Base-by-base conservation (phyloP, 1,140 invertebrate species). In the Proales similis region DNA sequence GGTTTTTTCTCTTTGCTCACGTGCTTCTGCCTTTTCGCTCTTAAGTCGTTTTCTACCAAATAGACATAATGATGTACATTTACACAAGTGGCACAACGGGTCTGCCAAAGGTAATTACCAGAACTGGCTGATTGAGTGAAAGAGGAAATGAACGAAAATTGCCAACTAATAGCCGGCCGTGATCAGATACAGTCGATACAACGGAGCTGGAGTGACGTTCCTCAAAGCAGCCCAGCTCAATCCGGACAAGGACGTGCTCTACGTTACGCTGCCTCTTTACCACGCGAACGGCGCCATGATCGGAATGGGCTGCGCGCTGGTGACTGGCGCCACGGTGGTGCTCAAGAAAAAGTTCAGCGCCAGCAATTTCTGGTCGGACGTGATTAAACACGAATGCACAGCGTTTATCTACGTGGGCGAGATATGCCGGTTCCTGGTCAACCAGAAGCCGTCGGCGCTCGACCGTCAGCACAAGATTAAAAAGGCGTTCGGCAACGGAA, bases 361-460 rank as follows among this genome's bases (percentile, higher is more conserved):
- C 24, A 89, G 88, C 20, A 82, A 85, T 45, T 98, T 92, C 73
- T 97, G 94, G 81, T 79, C 80, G n/a, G 94, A 98, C 72, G 94
- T 92, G 73, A 80, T 84, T 30, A 88, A 90, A 70, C 90, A 94
- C 71, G 83, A 93, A n/a, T 92, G 88, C 76, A 97, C 93, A 68
- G 93, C 51, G 22, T 53, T 47, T 38, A 47, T 48, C 71, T 98
- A 98, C 72, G 97, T 98, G 70, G 94, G 94, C 12, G 94, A 99
- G 79, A 94, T 97, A 81, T 96, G 91, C 72, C 83, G 94, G 4
- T 99, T 98, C 76, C 81, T 98, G 29, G 75, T 98, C 60, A 86
- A 89, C n/a, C 87, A 90, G 51, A 84, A 86, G 9, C 76, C 80
- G 3, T 82, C 82, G 63, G 78, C 84, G 1, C 81, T 84, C 49